These are phyloP conservation scores for Sicus ferrugineus DNA, from an alignment of 2,888 invertebrate species.

Conservation along the genomic window DNA sequence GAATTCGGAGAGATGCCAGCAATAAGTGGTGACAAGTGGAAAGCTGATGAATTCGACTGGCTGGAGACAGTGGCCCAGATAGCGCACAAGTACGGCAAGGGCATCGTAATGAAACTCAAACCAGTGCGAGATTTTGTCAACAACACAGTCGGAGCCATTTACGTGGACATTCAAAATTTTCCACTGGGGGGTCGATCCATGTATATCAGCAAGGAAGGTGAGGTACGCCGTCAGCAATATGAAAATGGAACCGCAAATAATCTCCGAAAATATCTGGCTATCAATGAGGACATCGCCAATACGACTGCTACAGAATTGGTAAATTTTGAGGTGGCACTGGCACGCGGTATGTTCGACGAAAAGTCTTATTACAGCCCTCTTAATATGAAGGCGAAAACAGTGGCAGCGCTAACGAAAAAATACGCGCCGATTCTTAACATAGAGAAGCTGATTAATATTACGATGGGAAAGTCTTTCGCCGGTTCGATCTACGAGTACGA, in stretches of 20 bases:
- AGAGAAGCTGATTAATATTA: slow-evolving; percentile 47
- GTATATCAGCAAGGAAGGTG: slow-evolving; percentile 41
- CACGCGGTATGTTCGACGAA: slow-evolving; percentile 48
- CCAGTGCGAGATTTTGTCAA: slow-evolving; percentile 41
- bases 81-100: slow-evolving; percentile 41
- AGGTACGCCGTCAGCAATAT: slow-evolving; percentile 26
- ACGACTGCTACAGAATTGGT: slow-evolving; percentile 51
- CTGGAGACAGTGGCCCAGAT: slow-evolving; percentile 47
- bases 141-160: slow-evolving; percentile 42
- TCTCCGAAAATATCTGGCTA: slow-evolving; percentile 42
- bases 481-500: slow-evolving; percentile 50
- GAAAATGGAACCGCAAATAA: slow-evolving; percentile 34
- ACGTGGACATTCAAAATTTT: slow-evolving; percentile 44
- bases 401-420: slow-evolving; percentile 45
- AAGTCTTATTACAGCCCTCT: slow-evolving; percentile 40
- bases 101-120: slow-evolving; percentile 43
- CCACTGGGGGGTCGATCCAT: slow-evolving; percentile 41
- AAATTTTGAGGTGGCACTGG: slow-evolving; percentile 54
- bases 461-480: slow-evolving; percentile 45
- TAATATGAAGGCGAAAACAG: slow-evolving; percentile 41
- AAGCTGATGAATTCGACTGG: slow-evolving; percentile 51
- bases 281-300: slow-evolving; percentile 41
- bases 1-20: slow-evolving; percentile 54
- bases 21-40: slow-evolving; percentile 47
- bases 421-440: slow-evolving; percentile 51